These are phyloP conservation scores for Scaptomyza reducta DNA, from an alignment of 2,888 invertebrate species.

Conservation along the genomic window DNA sequence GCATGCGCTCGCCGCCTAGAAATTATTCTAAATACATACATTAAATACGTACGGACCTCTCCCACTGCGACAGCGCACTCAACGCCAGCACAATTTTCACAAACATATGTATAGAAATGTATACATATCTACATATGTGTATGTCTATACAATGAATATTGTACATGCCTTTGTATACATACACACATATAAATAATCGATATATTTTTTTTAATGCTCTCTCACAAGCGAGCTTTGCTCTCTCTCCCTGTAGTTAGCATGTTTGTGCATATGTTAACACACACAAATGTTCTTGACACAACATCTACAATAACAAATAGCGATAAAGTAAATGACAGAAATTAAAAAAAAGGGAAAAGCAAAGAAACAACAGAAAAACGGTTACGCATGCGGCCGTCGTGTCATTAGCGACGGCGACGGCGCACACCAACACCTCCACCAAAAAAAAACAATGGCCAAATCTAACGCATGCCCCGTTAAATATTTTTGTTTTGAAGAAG, in stretches of 20 bases:
- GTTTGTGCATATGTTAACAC: constrained; percentile 25
- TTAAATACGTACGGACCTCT: constrained; percentile 48
- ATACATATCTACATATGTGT: not conserved
- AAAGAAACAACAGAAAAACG: constrained; percentile 39
- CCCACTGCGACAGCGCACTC: constrained; percentile 74
- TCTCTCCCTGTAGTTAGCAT: constrained; percentile 10
- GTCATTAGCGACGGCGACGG: constrained; percentile 53
- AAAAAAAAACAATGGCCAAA: not conserved
- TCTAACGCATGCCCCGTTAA: constrained; percentile 44
- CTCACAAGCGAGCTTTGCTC: constrained; percentile 12
- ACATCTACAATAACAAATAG: constrained; percentile 42
- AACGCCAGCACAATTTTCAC: constrained; percentile 15
- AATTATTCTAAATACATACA: constrained; percentile 16
- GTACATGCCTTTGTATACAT: not conserved
- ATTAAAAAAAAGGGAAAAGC: constrained; percentile 22
- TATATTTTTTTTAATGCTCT: constrained; percentile 47
- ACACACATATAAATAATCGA: constrained; percentile 59
- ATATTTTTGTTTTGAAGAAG: constrained; percentile 5
- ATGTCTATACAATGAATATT: not conserved
- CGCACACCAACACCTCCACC: constrained; percentile 40
- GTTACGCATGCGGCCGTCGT: constrained; percentile 69
- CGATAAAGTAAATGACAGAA: constrained; percentile 45
- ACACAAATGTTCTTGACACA: too few relatives aligned
- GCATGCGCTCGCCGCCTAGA: constrained; percentile 61
- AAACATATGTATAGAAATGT: constrained; percentile 9